Conservation (phyloP, 2,113 vertebrate genomes). For the Pteronura brasiliensis region DNA sequence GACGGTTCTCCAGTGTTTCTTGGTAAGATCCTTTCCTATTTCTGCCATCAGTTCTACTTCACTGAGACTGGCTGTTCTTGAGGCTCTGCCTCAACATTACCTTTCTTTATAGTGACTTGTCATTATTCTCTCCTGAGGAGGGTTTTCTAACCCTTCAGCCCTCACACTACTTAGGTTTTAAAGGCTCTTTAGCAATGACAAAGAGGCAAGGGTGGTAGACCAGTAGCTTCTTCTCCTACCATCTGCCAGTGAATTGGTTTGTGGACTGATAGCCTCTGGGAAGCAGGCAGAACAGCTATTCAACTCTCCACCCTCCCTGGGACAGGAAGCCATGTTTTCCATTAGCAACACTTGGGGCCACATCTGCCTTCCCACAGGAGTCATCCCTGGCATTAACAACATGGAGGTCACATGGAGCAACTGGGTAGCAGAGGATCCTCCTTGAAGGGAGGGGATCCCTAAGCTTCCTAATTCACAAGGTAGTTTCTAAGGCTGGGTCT, state of each 20-base stretch:
- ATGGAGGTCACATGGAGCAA: not conserved
- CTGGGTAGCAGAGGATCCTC: not conserved
- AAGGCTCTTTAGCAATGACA: not conserved
- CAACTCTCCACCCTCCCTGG: too few relatives aligned
- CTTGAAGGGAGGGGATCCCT: not conserved
- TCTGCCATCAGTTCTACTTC: not conserved
- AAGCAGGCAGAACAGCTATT: fast-evolving
- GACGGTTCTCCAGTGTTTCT: not conserved
- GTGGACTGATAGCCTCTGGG: not conserved
- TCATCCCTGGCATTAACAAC: not conserved
- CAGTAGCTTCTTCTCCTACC: not conserved
- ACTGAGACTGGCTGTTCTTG: not conserved
- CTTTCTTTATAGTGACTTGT: not conserved
- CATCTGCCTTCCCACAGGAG: not conserved
- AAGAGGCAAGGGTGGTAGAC: not conserved
- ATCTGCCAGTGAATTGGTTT: not conserved
- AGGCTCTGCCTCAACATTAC: not conserved
- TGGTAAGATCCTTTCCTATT: not conserved
- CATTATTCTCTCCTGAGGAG: too few relatives aligned
- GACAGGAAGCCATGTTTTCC: not conserved
- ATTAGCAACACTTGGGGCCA: too few relatives aligned
- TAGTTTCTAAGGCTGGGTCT: not conserved
- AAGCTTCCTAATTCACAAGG: not conserved
- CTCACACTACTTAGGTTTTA: not conserved
- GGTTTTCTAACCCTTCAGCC: not conserved